A percentile compares a stretch with the other conserved stretches of the same genome.
These are phyloP conservation scores for Scolopax bukidnonensis DNA, from an alignment of 2,797 vertebrate species.

Conservation along the genomic window DNA sequence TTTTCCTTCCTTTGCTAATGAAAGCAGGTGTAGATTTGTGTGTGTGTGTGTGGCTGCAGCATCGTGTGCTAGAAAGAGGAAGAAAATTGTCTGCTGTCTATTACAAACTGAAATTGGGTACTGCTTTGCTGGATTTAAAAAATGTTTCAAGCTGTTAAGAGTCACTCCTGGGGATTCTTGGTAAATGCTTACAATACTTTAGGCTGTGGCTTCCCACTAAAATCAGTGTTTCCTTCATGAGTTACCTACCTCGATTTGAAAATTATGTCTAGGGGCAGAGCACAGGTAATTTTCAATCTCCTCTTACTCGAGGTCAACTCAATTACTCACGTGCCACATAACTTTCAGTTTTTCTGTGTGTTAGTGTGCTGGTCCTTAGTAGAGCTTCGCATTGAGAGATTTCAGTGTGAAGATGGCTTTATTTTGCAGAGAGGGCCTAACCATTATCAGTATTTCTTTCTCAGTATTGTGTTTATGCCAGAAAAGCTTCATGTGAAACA, in stretches of 20 bases:
- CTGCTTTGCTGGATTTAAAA: neutral
- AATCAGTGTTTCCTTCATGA: neutral
- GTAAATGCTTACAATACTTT: neutral
- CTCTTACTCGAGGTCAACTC: neutral
- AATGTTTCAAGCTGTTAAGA: neutral
- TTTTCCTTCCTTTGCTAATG: neutral
- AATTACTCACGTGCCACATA: accelerated
- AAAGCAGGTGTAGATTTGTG: neutral
- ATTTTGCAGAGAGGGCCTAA: neutral
- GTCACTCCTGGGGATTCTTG: neutral
- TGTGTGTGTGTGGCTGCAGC: neutral
- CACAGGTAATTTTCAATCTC: neutral
- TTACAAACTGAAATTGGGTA: neutral
- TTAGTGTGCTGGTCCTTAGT: neutral
- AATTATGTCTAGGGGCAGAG: neutral
- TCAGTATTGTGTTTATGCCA: neutral
- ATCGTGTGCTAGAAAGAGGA: neutral
- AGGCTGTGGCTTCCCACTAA: neutral
- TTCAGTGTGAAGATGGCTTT: neutral
- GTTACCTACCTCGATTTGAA: neutral
- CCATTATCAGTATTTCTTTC: neutral
- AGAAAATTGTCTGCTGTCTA: neutral
- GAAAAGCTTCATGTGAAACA: neutral
- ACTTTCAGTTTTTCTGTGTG: neutral
- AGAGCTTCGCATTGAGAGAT: neutral